Conservation (phyloP, 2,113 vertebrate genomes). For the Hydrolagus affinis region DNA sequence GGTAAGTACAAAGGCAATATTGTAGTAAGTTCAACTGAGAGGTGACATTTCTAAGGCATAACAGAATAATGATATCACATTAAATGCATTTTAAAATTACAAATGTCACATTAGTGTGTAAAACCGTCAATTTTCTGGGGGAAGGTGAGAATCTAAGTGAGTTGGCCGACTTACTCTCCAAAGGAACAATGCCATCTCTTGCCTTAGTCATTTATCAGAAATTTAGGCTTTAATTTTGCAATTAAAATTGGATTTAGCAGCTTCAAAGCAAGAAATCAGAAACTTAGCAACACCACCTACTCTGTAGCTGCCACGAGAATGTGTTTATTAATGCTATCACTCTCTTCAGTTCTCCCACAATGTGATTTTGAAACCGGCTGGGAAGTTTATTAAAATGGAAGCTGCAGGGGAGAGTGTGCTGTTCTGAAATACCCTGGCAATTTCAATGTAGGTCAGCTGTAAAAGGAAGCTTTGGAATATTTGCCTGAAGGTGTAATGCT, state of each 20-base stretch:
- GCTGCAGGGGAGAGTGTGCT: not conserved
- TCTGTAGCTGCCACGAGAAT: not conserved
- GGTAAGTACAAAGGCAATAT: too few species aligned
- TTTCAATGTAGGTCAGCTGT: conserved; percentile 14
- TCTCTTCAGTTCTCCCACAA: not conserved
- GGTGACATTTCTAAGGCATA: too few species aligned
- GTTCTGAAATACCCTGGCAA: conserved; percentile 2
- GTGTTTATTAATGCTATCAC: not conserved
- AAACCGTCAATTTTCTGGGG: too few species aligned
- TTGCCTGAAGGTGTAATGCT: conserved; percentile 24
- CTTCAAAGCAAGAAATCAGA: not conserved
- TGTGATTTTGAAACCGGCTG: not conserved
- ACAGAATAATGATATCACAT: too few species aligned
- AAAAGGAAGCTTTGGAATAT: conserved; percentile 8
- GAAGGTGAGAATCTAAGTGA: too few species aligned
- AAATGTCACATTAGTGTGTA: too few species aligned
- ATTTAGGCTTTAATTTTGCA: not conserved
- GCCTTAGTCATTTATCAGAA: not conserved
- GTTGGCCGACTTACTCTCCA: not conserved
- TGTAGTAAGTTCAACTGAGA: too few species aligned
- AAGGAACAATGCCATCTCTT: not conserved
- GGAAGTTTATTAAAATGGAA: conserved; percentile 10
- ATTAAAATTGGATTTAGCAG: not conserved
- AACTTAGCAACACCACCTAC: not conserved
- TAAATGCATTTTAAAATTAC: too few species aligned